phyloP scores from a whole-genome alignment of 2,113 vertebrate genomes.

The Nothobranchius kuhntae region DNA sequence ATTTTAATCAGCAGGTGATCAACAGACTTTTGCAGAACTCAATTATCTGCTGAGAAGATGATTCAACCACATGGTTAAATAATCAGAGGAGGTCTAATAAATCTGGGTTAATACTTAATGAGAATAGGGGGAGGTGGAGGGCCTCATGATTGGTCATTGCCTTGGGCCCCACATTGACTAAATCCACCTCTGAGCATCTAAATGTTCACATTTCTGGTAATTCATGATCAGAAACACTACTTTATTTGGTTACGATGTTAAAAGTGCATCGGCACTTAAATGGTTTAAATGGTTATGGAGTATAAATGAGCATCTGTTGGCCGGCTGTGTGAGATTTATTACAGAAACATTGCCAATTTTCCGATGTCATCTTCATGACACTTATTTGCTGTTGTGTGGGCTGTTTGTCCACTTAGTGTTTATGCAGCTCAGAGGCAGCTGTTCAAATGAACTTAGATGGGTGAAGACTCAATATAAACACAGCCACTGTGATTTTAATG shows the following conservation, averaged over 20 bases:
- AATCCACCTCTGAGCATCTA: no score
- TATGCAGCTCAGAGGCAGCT: slow-evolving; percentile 54
- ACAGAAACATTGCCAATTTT: slow-evolving; percentile 10
- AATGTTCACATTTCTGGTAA: neutral
- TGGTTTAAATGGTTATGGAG: neutral
- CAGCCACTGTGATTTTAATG: slow-evolving; percentile 30
- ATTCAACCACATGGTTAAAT: no score
- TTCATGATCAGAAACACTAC: no score
- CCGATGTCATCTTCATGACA: slow-evolving; percentile 11
- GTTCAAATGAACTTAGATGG: slow-evolving; percentile 64
- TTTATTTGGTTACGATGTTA: no score
- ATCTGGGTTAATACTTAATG: no score
- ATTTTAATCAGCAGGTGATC: no score
- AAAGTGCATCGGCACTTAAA: neutral
- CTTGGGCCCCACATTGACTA: no score
- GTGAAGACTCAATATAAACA: slow-evolving; percentile 51
- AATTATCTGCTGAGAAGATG: no score
- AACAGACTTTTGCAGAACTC: no score
- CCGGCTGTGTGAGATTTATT: slow-evolving; percentile 6
- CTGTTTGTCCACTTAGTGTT: slow-evolving; percentile 49
- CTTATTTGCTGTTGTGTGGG: slow-evolving; percentile 36
- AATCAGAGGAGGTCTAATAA: no score
- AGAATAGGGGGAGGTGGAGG: no score
- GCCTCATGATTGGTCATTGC: no score
- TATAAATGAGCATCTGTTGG: neutral